These are phyloP conservation scores for Xylota segnis DNA, from an alignment of 2,888 invertebrate genomes.

Conservation along the genomic window DNA sequence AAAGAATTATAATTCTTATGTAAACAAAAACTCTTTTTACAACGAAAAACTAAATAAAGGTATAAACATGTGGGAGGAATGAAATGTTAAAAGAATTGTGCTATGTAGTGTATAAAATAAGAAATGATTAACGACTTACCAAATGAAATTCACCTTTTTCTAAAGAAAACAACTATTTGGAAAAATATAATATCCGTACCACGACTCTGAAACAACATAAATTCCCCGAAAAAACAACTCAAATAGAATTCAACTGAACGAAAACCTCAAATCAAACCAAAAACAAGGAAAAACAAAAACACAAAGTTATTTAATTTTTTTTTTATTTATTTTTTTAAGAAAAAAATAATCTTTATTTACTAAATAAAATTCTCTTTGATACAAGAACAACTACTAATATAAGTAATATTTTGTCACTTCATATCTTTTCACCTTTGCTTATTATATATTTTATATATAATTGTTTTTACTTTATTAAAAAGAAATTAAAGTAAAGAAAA, in stretches of 20 bases:
- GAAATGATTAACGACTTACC: background rate
- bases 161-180: background rate
- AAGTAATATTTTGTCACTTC: conserved; percentile 63
- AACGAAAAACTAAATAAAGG: no score
- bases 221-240: conserved; percentile 22
- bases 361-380: conserved; percentile 77
- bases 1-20: no score
- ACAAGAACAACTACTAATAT: conserved; percentile 75
- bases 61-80: no score
- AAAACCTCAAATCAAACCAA: conserved; percentile 5
- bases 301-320: conserved; percentile 59
- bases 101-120: no score
- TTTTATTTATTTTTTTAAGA: conserved; percentile 71
- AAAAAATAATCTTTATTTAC: conserved; percentile 78
- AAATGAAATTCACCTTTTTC: background rate
- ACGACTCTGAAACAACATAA: conserved; percentile 20
- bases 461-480: conserved; percentile 51
- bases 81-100: background rate
- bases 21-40: no score
- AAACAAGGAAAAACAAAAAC: conserved; percentile 48
- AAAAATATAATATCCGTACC: background rate
- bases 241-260: conserved; percentile 41
- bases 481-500: conserved; percentile 55
- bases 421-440: conserved; percentile 64
- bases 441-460: conserved; percentile 63